Base-by-base conservation (phyloP, 2,113 vertebrate genomes). In the Brachionichthys hirsutus region DNA sequence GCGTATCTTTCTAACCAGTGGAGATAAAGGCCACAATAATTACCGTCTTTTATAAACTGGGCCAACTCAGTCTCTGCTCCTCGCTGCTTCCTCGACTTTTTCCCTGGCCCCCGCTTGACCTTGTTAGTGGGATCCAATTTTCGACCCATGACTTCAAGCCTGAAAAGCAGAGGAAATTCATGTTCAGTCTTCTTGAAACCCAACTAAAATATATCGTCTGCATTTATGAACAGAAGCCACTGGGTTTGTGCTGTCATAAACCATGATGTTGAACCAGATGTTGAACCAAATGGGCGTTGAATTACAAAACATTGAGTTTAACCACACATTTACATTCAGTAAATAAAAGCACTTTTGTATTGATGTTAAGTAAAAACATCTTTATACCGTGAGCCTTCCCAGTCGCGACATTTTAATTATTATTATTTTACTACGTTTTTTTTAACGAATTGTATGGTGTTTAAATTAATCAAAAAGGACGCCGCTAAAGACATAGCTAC, bases 1-100 rank as follows among this genome's bases (percentile, higher is more conserved):
- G 15, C 10, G 48, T 4, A 11, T 50, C 2, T 53, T 20, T 22
- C 20, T 24, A 36, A 52, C 42, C 0, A 38, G 9, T 1, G 50
- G 8, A 62, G 9, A 16, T 3, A 42, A 68, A 46, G 22, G 2
- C 14, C 6, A n/a, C 13, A 6, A 70, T 60, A 48, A 12, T 86
- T 16, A 88, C 84, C 88, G 45, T 82, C 81, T 58, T 69, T 50
- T 60, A 98, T 78, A 72, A 95, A 93, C 5, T 91, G 93, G 52
- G 81, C 75, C 52, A 98, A 82, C 78, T 98, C 96, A 0, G 91
- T 92, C 83, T 98, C 96, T 0, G 96, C 94, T 4, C 96, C 94
- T 12, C 92, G 88, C 80, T 98, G 96, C 73, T 98, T 98, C 41
- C 86, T 92, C 46, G 94, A 62, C 76, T 98, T 98, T 12, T 92